phyloP scores from a whole-genome alignment of 2,797 vertebrate genomes.

The Morus bassanus region DNA sequence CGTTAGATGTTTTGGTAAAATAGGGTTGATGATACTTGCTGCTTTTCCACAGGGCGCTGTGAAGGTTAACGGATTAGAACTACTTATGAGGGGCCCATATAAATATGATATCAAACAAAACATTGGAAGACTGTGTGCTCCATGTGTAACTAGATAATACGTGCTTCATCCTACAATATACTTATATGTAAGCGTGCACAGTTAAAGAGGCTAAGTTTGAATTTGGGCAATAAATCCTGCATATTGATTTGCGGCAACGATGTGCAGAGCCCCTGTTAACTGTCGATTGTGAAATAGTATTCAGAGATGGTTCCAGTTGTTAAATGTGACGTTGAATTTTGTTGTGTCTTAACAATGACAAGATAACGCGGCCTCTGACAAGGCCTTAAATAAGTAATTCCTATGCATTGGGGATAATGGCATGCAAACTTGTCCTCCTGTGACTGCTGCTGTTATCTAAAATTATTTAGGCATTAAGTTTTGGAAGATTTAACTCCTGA shows the following conservation, averaged over 20 bases:
- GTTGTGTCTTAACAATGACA: neutral
- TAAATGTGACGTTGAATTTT: accelerated
- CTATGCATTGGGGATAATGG: neutral
- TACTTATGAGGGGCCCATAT: neutral
- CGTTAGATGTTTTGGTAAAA: neutral
- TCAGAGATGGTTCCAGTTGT: neutral
- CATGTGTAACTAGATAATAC: accelerated
- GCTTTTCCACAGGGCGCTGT: neutral
- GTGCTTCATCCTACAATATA: accelerated
- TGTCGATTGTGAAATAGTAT: accelerated
- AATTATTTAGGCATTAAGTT: neutral
- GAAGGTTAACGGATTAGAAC: neutral
- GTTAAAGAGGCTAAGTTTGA: neutral
- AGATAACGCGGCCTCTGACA: neutral
- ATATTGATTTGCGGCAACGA: neutral
- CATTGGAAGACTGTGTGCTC: accelerated
- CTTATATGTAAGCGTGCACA: accelerated
- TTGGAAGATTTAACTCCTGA: neutral
- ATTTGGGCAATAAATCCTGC: neutral
- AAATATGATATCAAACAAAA: neutral
- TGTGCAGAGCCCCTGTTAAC: neutral
- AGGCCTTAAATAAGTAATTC: neutral
- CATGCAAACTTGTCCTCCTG: neutral
- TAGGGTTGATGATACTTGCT: neutral
- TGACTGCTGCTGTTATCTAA: neutral